These are phyloP conservation scores for Drosophila subpulchrella DNA, from an alignment of 1,140 invertebrate genomes.

Conservation along the genomic window DNA sequence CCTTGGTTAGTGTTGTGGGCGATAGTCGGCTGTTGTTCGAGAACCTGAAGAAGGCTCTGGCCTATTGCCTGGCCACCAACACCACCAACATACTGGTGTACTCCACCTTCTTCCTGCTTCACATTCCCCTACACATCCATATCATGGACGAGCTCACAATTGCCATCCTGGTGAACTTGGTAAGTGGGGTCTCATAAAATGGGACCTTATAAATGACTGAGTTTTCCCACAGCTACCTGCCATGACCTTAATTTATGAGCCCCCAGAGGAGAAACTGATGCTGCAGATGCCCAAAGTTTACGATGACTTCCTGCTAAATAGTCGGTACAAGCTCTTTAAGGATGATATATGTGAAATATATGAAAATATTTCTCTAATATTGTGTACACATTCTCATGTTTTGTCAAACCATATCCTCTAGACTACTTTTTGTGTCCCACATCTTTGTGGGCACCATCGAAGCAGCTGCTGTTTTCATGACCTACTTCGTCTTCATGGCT, in stretches of 20 bases:
- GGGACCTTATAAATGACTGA: background rate
- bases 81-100: conserved; percentile 11
- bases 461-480: conserved; percentile 34
- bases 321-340: conserved; percentile 21
- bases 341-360: background rate
- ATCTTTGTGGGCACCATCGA: conserved; percentile 52
- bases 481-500: conserved; percentile 52
- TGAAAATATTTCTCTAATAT: background rate
- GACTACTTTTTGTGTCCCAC: conserved; percentile 43
- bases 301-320: conserved; percentile 51
- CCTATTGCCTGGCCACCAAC: conserved; percentile 38
- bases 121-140: conserved; percentile 35
- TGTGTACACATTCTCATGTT: background rate
- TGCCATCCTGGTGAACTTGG: conserved; percentile 41
- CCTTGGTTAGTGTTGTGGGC: conserved; percentile 28
- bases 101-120: background rate
- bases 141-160: conserved; percentile 20
- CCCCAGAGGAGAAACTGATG: conserved; percentile 44
- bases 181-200: conserved; percentile 16
- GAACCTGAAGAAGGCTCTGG: conserved; percentile 57
- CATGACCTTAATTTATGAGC: conserved; percentile 36
- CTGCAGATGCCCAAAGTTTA: conserved; percentile 40
- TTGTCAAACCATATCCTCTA: conserved; percentile 7
- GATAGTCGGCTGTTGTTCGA: conserved; percentile 54
- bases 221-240: conserved; percentile 36